A percentile compares a stretch with the other conserved stretches of the same genome.
These are phyloP conservation scores for Malurus elegans DNA, from an alignment of 2,113 vertebrate species.

Conservation along the genomic window DNA sequence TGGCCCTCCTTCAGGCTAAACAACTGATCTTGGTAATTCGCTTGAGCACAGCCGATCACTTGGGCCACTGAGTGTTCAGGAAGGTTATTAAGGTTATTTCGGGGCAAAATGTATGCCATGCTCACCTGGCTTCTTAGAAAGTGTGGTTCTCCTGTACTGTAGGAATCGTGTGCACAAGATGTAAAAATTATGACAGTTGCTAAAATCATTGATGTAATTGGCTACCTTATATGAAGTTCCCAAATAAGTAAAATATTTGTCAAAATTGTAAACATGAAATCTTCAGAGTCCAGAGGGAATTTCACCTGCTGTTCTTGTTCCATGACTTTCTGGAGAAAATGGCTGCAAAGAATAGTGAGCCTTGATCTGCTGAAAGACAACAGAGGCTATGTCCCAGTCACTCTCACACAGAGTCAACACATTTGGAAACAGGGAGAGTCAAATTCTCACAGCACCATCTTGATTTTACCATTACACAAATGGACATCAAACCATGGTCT, in stretches of 20 bases:
- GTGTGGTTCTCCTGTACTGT: not conserved
- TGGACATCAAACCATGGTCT: not conserved
- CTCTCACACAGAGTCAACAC: not conserved
- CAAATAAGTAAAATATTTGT: not conserved
- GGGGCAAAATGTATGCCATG: not conserved
- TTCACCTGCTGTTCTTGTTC: not conserved
- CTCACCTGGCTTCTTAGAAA: not conserved
- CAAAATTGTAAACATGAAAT: not conserved
- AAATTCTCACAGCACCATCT: not conserved
- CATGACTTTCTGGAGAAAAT: not conserved
- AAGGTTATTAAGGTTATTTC: not conserved
- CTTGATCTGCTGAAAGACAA: not conserved
- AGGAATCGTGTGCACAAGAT: fast-evolving
- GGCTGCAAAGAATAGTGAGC: not conserved
- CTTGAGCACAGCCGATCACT: not conserved
- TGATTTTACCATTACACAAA: not conserved
- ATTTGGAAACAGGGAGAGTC: not conserved
- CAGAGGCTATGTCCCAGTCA: not conserved
- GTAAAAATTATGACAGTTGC: not conserved
- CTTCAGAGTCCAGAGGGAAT: not conserved
- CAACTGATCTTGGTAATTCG: not conserved
- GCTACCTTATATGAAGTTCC: not conserved
- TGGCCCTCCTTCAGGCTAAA: not conserved
- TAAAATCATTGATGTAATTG: not conserved
- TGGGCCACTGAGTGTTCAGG: not conserved